These are phyloP conservation scores for Zootoca vivipara DNA, from an alignment of 2,113 vertebrate genomes.

Conservation along the genomic window DNA sequence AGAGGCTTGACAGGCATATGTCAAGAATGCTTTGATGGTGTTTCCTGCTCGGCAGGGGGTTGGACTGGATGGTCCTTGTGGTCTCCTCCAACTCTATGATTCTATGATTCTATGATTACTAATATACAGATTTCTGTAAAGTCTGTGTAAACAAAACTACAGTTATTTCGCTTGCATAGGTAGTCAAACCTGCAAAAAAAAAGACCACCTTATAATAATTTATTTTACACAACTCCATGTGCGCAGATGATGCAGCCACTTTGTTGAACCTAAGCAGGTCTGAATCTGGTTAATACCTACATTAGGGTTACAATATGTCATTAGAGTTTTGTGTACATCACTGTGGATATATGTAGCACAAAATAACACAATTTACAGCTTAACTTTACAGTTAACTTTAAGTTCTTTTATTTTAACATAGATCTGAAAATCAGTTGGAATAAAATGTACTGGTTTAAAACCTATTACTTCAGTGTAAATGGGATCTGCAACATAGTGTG, in stretches of 20 bases:
- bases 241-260: too few relatives aligned
- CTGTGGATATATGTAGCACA: not conserved
- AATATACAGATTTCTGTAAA: too few relatives aligned
- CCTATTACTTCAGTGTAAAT: not conserved
- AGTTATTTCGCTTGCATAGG: not conserved
- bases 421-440: not conserved
- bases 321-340: not conserved
- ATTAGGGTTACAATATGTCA: not conserved
- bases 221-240: not conserved
- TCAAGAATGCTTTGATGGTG: too few relatives aligned
- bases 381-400: not conserved
- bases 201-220: not conserved
- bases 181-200: not conserved
- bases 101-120: too few relatives aligned
- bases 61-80: too few relatives aligned
- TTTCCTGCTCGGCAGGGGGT: too few relatives aligned
- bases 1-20: too few relatives aligned
- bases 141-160: not conserved
- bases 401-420: not conserved
- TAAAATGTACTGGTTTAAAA: not conserved
- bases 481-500: not conserved
- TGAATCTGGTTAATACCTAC: too few relatives aligned
- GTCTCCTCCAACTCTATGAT: too few relatives aligned
- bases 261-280: too few relatives aligned
- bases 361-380: not conserved